phyloP scores from a whole-genome alignment of 1,140 invertebrate genomes.

The Drosophila pandora region DNA sequence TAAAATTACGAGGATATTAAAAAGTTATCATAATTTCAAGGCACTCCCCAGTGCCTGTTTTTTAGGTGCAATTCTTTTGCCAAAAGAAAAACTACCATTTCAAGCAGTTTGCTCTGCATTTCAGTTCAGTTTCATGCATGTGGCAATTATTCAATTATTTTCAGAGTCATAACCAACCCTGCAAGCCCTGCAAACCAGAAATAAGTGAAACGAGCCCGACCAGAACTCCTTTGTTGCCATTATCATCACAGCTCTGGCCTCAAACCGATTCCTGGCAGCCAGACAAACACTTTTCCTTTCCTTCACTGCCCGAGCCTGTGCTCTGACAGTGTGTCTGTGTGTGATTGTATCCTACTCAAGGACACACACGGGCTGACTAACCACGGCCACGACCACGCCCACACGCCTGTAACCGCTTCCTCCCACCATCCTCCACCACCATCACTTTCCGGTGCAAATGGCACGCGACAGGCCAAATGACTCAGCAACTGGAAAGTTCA shows the following conservation, averaged over 20 bases:
- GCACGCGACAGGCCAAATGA: conserved; percentile 53
- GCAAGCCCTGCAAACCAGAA: conserved; percentile 9
- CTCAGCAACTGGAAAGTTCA: conserved; percentile 69
- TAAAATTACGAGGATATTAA: neutral
- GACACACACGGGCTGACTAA: conserved; percentile 48
- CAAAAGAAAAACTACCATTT: neutral
- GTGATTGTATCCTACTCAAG: conserved; percentile 33
- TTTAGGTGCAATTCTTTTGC: neutral
- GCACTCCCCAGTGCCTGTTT: neutral
- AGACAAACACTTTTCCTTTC: conserved; percentile 52
- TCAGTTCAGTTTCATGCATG: conserved; percentile 14
- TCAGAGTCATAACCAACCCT: conserved; percentile 27
- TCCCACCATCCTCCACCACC: neutral
- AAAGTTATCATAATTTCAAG: neutral
- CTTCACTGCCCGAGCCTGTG: neutral
- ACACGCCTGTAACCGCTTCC: conserved; percentile 31
- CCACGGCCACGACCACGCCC: conserved; percentile 44
- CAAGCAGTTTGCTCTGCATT: conserved; percentile 1
- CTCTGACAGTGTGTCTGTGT: conserved; percentile 5
- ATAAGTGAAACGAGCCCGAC: conserved; percentile 23
- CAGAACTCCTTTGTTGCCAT: conserved; percentile 47
- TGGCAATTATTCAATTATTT: conserved; percentile 48
- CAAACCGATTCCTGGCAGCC: conserved; percentile 33
- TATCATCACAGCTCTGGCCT: conserved; percentile 26
- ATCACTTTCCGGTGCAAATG: conserved; percentile 28